Base-by-base conservation (phyloP, 2,797 vertebrate genomes). In the Uromys caudimaculatus region DNA sequence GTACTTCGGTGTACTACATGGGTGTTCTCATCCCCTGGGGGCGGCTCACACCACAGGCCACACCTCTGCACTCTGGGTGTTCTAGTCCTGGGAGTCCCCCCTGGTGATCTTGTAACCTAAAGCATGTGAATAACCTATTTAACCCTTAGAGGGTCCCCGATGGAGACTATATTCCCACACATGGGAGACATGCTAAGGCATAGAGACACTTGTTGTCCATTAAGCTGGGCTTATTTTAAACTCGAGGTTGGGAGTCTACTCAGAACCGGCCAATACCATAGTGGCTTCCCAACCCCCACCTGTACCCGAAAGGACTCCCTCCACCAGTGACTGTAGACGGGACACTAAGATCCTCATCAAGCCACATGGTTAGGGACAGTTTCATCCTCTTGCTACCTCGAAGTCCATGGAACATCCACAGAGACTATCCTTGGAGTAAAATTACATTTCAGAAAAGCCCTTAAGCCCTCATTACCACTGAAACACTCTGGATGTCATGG, bases 331-430 rank as follows among this genome's bases (percentile, higher is more conserved):
- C 9, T 9, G 3, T 3, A 38, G 44, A 50, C 24, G 35, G 47
- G n/a, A 64, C 24, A 41, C 84, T 83, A 67, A 60, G 32, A 47
- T 41, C 41, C 62, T 87, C 32, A 0, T 5, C 2, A 24, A 27
- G 41, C 41, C 60, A n/a, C 0, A 23, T 0, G 11, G 23, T 32
- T 21, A 64, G 69, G 86, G 24, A 29, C 27, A 58, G 10, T 73
- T 71, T 35, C 21, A 4, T 44, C 54, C 35, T 29, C 32, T 24
- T 50, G 47, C 7, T 41, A 11, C 50, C 21, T 3, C 29, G n/a
- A 14, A 14, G 19, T 1, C 32, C 6, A 2, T 1, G 5, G 38
- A 44, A 11, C 0, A 19, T 5, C 32, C 38, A 10, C 5, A 24
- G 47, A 58, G 23, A 85, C 0, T 11, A 23, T 35, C 32, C 21